Evolutionary conservation across 1,140 invertebrate genomes (phyloP).

Genomic region (Eumeta japonica): DNA sequence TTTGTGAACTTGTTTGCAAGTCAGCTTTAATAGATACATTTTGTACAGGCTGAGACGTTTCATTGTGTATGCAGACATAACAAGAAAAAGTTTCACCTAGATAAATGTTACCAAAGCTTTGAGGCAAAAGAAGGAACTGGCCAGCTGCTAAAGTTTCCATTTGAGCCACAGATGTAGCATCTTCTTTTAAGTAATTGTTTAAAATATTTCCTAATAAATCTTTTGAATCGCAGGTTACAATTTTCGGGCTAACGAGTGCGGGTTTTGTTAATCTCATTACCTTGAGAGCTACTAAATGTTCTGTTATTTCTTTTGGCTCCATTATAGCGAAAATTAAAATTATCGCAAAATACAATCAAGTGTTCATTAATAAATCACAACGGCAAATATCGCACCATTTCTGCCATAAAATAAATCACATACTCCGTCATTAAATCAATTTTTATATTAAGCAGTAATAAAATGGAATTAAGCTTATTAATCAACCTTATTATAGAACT

Average conservation of each 20-base stretch:
- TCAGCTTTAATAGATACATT: conserved; percentile 86
- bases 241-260: conserved; percentile 74
- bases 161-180: conserved; percentile 73
- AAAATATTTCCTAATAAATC: conserved; percentile 81
- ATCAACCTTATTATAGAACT: no score
- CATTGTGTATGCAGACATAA: conserved; percentile 96
- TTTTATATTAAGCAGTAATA: no score
- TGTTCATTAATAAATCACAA: no score
- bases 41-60: conserved; percentile 78
- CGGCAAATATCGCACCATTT: no score
- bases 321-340: conserved; percentile 15
- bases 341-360: not conserved
- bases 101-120: conserved; percentile 87
- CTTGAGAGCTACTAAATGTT: conserved; percentile 59
- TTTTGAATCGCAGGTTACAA: conserved; percentile 78
- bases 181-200: conserved; percentile 72
- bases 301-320: conserved; percentile 49
- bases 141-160: conserved; percentile 82
- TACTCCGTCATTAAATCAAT: no score
- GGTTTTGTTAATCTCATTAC: conserved; percentile 94
- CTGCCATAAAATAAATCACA: no score
- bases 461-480: no score
- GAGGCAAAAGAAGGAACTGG: conserved; percentile 87
- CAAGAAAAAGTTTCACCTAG: conserved; percentile 96
- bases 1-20: conserved; percentile 87